Percentiles rank a stretch among this genome's conserved stretches.
phyloP scores from a whole-genome alignment of 2,888 invertebrate species.

The Lithophane semibrunnea region DNA sequence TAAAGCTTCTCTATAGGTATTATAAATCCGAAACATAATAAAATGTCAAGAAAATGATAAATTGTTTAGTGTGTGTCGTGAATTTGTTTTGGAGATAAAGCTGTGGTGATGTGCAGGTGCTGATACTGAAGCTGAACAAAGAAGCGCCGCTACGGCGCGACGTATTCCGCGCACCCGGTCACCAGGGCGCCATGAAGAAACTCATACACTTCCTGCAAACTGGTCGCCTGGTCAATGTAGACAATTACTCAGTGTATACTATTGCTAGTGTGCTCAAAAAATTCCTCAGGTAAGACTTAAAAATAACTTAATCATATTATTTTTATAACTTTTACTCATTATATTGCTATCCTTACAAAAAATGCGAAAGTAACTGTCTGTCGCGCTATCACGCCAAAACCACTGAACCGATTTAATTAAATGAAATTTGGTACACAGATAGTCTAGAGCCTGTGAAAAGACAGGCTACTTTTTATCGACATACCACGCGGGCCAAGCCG shows the following conservation, averaged over 20 bases:
- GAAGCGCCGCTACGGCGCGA: conserved; percentile 98
- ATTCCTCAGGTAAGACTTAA: conserved; percentile 92
- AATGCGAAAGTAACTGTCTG: too few species aligned
- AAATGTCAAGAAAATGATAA: background rate
- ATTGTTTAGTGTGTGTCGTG: conserved; percentile 45
- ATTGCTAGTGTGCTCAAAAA: conserved; percentile 99
- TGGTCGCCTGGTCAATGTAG: conserved; percentile 97
- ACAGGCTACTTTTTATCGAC: too few species aligned
- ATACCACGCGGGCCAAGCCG: too few species aligned
- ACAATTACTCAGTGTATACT: conserved; percentile 99
- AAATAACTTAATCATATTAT: background rate
- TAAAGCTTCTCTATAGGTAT: too few species aligned
- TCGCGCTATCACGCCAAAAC: too few species aligned
- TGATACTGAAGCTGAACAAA: conserved; percentile 97
- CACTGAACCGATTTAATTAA: too few species aligned
- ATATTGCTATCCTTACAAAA: background rate
- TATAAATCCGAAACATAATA: conserved; percentile 8
- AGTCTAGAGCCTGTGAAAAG: too few species aligned
- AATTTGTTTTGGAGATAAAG: conserved; percentile 40
- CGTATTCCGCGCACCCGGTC: conserved; percentile 98
- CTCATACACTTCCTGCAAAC: conserved; percentile 97
- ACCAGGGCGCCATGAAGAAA: conserved; percentile 98
- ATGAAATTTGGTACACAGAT: too few species aligned
- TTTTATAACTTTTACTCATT: background rate
- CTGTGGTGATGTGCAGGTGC: conserved; percentile 91